Evolutionary conservation across 2,113 vertebrate genomes (phyloP), one percentile per base, ranked within the genome.

Genomic region (Trichomycterus rosablanca): DNA sequence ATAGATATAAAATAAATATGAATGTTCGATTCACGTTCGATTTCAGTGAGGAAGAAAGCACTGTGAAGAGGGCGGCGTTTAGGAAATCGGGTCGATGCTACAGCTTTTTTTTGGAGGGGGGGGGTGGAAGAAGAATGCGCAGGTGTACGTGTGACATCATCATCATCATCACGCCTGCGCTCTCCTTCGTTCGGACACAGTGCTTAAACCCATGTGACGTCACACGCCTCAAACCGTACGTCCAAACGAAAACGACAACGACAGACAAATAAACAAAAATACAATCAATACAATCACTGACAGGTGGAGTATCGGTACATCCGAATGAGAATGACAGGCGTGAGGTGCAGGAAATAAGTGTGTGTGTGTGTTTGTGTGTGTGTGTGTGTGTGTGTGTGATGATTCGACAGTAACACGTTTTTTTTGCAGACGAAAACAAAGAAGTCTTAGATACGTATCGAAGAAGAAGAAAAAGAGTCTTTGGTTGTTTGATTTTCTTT

Each of bases 401-500:
- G 82, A 88, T 85, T n/a, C 88, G 85, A 82, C 79, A 84, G 86
- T 55, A 52, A 70, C 68, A 80, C 72, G 72, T 80, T 76, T 79
- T 83, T 63, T 76, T 88, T 91, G 89, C 87, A 86, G 81, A 87
- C 86, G 87, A 80, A 90, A 89, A 88, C 83, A 75, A 94, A 89
- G 88, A 91, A 92, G 87, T 91, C 84, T 87, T 81, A 78, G 88
- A 91, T 91, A 90, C 88, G 93, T 88, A 88, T 91, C 84, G 92
- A 91, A 88, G 56, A 45, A 58, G 24, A 34, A 57, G 51, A 20
- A 35, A 84, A 85, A 90, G n/a, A n/a, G 92, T 97, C 93, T 97
- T 98, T 97, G 94, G 94, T 97, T 93, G 92, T 96, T 94, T 84
- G 97, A 92, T 97, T 93, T 84, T 97, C 92, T 95, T 95, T 94